These are phyloP conservation scores for Muntiacus reevesi DNA, from an alignment of 2,113 vertebrate species.

Conservation along the genomic window DNA sequence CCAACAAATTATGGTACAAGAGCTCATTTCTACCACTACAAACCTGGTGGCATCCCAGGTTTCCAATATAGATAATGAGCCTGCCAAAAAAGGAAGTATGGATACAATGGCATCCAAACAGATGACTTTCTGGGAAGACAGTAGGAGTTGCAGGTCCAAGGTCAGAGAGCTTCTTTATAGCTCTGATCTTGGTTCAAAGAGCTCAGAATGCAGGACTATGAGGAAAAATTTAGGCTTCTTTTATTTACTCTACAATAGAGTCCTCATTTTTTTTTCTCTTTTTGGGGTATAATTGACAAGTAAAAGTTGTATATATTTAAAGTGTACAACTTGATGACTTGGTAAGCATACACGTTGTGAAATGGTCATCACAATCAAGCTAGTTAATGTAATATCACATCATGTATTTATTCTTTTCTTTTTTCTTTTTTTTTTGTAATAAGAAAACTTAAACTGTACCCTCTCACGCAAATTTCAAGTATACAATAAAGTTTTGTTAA, in stretches of 20 bases:
- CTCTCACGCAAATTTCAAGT: background rate
- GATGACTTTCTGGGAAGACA: background rate
- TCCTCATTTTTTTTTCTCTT: background rate
- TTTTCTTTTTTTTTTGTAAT: background rate
- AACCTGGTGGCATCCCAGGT: background rate
- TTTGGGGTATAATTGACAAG: background rate
- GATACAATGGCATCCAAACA: background rate
- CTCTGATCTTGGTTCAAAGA: background rate
- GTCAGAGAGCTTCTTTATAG: background rate
- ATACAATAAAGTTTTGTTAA: background rate
- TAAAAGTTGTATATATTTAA: background rate
- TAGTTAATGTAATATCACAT: background rate
- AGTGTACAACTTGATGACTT: background rate
- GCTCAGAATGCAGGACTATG: background rate
- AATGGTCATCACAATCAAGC: background rate
- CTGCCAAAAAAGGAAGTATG: background rate
- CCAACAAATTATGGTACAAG: background rate
- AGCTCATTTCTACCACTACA: background rate
- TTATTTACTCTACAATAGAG: background rate
- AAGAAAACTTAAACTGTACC: background rate
- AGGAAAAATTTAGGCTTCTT: background rate
- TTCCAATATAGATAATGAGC: background rate
- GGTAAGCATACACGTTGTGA: background rate
- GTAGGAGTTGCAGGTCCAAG: fast-evolving
- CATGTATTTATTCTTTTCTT: background rate